A percentile compares a stretch with the other conserved stretches of the same genome.
Evolutionary conservation across 2,797 vertebrate species (phyloP).

Genomic region (Pseudochromis fuscus): DNA sequence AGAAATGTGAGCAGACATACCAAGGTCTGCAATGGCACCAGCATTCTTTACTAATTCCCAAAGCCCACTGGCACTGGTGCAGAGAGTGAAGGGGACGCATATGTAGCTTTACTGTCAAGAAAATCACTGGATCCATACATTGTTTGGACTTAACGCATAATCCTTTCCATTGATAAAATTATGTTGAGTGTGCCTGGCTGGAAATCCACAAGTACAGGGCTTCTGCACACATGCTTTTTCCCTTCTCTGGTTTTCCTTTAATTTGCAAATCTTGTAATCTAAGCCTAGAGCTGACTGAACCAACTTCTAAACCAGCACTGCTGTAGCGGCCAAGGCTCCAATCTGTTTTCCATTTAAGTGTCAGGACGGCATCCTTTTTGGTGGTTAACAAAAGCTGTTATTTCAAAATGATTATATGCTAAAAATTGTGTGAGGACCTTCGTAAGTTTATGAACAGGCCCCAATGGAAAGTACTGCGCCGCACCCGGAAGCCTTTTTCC

Average conservation of each 20-base stretch:
- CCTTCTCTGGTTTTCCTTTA: slow-evolving; percentile 92
- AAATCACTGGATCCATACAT: slow-evolving; percentile 82
- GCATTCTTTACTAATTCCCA: slow-evolving; percentile 74
- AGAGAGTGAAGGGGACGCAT: slow-evolving; percentile 60
- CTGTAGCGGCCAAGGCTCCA: slow-evolving; percentile 90
- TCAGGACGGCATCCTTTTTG: slow-evolving; percentile 93
- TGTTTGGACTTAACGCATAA: slow-evolving; percentile 85
- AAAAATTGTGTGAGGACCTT: slow-evolving; percentile 87
- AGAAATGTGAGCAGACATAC: slow-evolving; percentile 66
- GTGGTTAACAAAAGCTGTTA: slow-evolving; percentile 92
- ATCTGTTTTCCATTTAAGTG: slow-evolving; percentile 98
- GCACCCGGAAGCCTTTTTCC: slow-evolving; percentile 82
- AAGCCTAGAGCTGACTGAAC: slow-evolving; percentile 93
- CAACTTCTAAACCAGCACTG: slow-evolving; percentile 90
- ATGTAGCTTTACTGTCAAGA: slow-evolving; percentile 77
- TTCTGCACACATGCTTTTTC: slow-evolving; percentile 88
- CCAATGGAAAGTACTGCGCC: slow-evolving; percentile 83
- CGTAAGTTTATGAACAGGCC: slow-evolving; percentile 87
- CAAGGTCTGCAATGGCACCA: slow-evolving; percentile 61
- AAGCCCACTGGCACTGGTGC: slow-evolving; percentile 67
- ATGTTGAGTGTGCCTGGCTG: slow-evolving; percentile 79
- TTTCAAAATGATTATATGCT: slow-evolving; percentile 93
- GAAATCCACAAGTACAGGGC: slow-evolving; percentile 85
- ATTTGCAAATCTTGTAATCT: slow-evolving; percentile 99
- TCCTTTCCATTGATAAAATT: slow-evolving; percentile 87